Evolutionary conservation across 2,888 invertebrate genomes (phyloP).

Genomic region (Tetropium fuscum): DNA sequence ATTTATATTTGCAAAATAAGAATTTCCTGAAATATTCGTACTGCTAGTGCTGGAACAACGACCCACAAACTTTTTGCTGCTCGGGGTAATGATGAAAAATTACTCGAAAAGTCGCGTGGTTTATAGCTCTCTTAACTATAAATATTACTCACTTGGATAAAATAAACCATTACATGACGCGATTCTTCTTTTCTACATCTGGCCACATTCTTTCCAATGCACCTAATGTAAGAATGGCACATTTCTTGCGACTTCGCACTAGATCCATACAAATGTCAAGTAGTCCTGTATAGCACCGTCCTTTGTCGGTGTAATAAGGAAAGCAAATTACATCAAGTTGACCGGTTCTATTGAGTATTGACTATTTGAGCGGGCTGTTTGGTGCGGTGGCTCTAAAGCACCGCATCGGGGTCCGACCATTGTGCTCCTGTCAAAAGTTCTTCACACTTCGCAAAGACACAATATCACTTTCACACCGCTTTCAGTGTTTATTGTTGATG

Average conservation of each 20-base stretch:
- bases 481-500: constrained; percentile 62
- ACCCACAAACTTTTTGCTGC: no score
- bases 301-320: constrained; percentile 57
- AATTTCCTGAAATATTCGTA: no score
- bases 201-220: constrained; percentile 31
- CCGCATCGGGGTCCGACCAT: constrained; percentile 63
- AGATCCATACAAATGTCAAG: constrained; percentile 37
- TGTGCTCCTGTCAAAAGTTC: constrained; percentile 60
- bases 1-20: no score
- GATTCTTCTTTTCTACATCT: constrained; percentile 35
- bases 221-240: constrained; percentile 12
- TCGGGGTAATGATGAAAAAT: no score
- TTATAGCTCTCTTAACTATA: no score
- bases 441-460: constrained; percentile 64
- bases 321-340: constrained; percentile 64
- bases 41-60: no score
- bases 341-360: constrained; percentile 58
- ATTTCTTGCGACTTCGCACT: constrained; percentile 32
- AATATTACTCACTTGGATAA: no score
- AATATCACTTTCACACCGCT: constrained; percentile 65
- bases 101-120: no score
- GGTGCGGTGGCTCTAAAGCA: constrained; percentile 61
- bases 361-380: constrained; percentile 50
- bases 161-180: no score
- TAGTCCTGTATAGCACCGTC: constrained; percentile 29